Base-by-base conservation (phyloP, 2,113 vertebrate species). In the Lutjanus erythropterus region DNA sequence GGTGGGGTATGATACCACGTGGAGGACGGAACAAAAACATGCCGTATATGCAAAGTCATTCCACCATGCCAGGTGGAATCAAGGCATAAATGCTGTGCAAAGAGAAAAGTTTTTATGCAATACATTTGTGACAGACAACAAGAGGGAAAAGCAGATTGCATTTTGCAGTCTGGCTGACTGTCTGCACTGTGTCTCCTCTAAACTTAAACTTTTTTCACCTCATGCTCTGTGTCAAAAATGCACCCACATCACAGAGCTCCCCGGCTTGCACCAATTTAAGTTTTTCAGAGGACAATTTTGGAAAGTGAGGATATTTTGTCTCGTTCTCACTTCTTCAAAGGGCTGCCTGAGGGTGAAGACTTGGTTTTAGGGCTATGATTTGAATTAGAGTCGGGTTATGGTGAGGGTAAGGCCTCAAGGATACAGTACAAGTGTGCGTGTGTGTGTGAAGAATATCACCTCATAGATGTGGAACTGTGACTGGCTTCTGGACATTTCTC, bases 381-480 rank as follows among this genome's bases (percentile, higher is more conserved):
- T 37, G 23, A 80, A 66, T 41, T 56, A 21, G 41, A 23, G 31
- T 62, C 64, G 37, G 41, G 44, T 55, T 56, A 29, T 12, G 53
- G 52, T 49, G 23, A 42, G 15, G 58, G 52, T 35, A 11, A 1
- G 33, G 41, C 58, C n/a, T 8, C n/a, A 25, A 70, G 21, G 27
- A 29, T 60, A 56, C 71, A 18, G 21, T 25, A 25, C 9, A 44
- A 52, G 35, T 62, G 21, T 81, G n/a, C n/a, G 47, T 84, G 44
- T 33, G 49, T 23, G 44, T 53, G 49, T 12, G 16, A 42, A 14
- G 23, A 82, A 58, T 35, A n/a, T 88, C 93, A 97, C 98, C 96
- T 99, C 97, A 89, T 99, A 99, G 52, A 99, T 92, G 0, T 97
- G 98, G 93, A 99, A 99, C 78, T 99, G 97, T 39, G 97, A 97